Evolutionary conservation across 2,797 vertebrate species (phyloP).

Genomic region (Lophotriccus pileatus): DNA sequence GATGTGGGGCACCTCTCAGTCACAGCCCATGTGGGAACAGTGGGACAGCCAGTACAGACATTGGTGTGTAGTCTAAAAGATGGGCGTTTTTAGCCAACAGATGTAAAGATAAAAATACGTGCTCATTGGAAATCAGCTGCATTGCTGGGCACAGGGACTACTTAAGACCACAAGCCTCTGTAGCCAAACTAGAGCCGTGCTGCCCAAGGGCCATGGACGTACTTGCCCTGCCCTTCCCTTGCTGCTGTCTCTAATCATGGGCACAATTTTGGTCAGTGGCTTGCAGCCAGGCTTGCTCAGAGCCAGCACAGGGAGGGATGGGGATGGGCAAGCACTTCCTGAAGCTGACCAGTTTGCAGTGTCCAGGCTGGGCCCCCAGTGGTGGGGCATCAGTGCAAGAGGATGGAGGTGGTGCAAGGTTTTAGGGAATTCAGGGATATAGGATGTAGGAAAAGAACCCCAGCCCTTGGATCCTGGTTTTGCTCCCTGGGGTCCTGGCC

Average conservation of each 20-base stretch:
- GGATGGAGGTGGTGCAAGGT: background rate
- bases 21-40: background rate
- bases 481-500: background rate
- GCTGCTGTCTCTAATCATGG: background rate
- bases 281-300: background rate
- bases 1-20: background rate
- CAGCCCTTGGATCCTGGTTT: background rate
- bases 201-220: background rate
- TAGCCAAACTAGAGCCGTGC: background rate
- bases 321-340: background rate
- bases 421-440: background rate
- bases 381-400: background rate
- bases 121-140: background rate
- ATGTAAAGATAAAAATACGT: background rate
- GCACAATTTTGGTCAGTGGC: background rate
- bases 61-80: background rate
- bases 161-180: background rate
- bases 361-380: background rate
- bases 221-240: background rate
- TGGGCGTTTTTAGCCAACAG: background rate
- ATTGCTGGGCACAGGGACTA: background rate
- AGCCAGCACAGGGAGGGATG: background rate
- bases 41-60: fast-evolving
- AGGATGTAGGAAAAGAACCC: background rate
- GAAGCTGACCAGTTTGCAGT: background rate